Percentiles rank a stretch among this genome's conserved stretches.
phyloP scores from a whole-genome alignment of 1,140 invertebrate species.

The Homalodisca vitripennis region DNA sequence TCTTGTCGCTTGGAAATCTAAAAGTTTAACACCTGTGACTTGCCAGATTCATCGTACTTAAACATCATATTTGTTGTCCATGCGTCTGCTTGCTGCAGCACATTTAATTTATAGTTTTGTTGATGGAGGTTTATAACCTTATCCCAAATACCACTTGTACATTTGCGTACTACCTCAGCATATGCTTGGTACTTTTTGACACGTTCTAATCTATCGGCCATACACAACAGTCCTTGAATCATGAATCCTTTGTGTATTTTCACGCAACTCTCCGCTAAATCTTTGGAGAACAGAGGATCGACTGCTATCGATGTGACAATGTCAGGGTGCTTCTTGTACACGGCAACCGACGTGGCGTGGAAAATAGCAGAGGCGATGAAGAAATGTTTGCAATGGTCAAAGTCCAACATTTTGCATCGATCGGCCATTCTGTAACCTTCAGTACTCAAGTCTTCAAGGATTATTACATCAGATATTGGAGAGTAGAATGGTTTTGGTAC shows the following conservation, averaged over 20 bases:
- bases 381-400: not conserved
- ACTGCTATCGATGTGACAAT: not conserved
- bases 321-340: not conserved
- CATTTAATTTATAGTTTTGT: too few species aligned
- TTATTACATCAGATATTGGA: too few species aligned
- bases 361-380: not conserved
- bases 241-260: not conserved
- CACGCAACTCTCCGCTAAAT: not conserved
- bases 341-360: conserved; percentile 5
- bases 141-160: not conserved
- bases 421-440: too few species aligned
- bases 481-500: too few species aligned
- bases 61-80: conserved; percentile 47
- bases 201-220: not conserved
- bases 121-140: not conserved
- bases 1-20: conserved; percentile 3
- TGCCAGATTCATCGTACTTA: conserved; percentile 25
- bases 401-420: not conserved
- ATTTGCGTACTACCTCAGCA: not conserved
- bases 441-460: too few species aligned
- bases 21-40: not conserved
- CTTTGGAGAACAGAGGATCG: not conserved
- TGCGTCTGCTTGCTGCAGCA: conserved; percentile 46
- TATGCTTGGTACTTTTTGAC: not conserved
- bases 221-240: not conserved